Percentiles rank a stretch among this genome's conserved stretches.
These are phyloP conservation scores for Globodera ellingtonae DNA, from an alignment of 1,140 invertebrate genomes.

Conservation along the genomic window DNA sequence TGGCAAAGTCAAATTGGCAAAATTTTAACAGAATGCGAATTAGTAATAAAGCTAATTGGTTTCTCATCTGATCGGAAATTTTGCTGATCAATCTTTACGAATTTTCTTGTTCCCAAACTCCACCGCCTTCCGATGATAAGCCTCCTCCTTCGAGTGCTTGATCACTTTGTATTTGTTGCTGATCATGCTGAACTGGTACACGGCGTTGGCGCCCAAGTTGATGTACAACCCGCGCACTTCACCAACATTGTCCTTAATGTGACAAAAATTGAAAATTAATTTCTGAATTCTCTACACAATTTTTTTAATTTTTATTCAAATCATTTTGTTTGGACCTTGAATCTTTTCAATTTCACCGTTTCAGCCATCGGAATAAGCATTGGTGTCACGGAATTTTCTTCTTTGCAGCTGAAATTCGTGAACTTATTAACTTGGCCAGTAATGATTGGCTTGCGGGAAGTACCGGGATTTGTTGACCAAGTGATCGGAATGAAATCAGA, in stretches of 20 bases:
- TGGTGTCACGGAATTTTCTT: neutral
- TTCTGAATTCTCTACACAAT: no score
- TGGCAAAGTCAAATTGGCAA: no score
- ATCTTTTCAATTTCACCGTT: neutral
- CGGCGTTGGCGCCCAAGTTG: neutral
- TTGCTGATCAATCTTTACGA: no score
- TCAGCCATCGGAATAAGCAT: neutral
- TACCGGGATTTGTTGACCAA: no score
- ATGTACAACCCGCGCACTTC: slow-evolving; percentile 19
- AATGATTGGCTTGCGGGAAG: no score
- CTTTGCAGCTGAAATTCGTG: no score
- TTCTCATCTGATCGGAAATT: no score
- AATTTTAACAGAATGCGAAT: no score
- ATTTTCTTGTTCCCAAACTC: neutral
- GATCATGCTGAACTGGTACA: neutral
- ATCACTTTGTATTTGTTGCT: neutral
- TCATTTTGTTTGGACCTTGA: neutral
- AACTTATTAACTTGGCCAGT: no score
- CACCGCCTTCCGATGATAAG: neutral
- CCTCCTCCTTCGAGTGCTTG: neutral
- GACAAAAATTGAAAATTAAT: neutral
- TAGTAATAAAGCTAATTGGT: no score
- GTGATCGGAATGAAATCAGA: no score
- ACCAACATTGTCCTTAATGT: neutral
- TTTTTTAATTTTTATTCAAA: no score